Percentiles rank a stretch among this genome's conserved stretches.
These are phyloP conservation scores for Temnothorax rugatulus DNA, from an alignment of 2,888 invertebrate genomes.

Conservation along the genomic window DNA sequence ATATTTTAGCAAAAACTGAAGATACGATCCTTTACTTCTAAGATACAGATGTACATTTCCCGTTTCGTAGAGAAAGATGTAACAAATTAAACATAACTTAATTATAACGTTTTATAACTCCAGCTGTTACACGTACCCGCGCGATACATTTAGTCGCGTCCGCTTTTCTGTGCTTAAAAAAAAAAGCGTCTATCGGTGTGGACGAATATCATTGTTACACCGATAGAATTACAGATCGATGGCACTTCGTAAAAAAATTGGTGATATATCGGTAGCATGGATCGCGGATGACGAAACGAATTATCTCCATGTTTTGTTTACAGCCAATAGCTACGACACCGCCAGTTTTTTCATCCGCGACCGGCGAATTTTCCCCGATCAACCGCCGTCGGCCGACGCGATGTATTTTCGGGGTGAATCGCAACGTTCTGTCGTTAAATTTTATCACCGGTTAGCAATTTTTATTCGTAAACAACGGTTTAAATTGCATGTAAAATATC, in stretches of 20 bases:
- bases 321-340: constrained; percentile 42
- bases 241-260: constrained; percentile 20
- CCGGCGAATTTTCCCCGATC: constrained; percentile 42
- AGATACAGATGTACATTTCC: not conserved
- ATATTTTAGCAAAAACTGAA: too few relatives aligned
- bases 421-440: constrained; percentile 40
- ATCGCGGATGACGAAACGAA: constrained; percentile 50
- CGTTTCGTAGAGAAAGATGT: not conserved
- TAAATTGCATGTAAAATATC: constrained; percentile 28
- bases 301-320: constrained; percentile 50
- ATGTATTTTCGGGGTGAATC: constrained; percentile 13
- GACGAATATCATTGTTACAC: constrained; percentile 40
- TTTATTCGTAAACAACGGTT: constrained; percentile 48
- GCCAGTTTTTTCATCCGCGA: constrained; percentile 46
- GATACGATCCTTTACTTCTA: too few relatives aligned
- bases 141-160: not conserved
- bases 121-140: not conserved
- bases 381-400: constrained; percentile 22
- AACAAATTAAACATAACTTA: not conserved
- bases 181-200: not conserved
- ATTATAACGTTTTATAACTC: not conserved
- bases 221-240: constrained; percentile 51
- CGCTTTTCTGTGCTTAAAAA: not conserved
- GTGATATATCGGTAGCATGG: constrained; percentile 35
- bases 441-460: constrained; percentile 48